Evolutionary conservation across 2,888 invertebrate genomes (phyloP), one percentile per base, ranked within the genome.

Genomic region (Microchrysa polita): DNA sequence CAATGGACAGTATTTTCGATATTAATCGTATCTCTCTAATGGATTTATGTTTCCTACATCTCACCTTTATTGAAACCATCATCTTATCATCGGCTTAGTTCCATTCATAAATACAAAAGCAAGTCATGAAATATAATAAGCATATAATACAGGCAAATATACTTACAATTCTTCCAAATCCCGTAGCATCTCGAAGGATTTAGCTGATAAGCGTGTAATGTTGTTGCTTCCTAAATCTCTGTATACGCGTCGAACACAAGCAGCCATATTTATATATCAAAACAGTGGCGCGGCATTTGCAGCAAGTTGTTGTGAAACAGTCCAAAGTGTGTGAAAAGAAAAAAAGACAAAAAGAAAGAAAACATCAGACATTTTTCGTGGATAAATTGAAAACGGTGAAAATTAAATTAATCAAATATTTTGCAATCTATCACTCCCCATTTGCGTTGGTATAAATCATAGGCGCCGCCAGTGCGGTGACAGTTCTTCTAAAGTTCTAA

Each of bases 221-320:
- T 93, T 93, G 88, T 94, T 94, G 87, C 90, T 89, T 78, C 91
- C 91, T 83, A 94, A 87, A 85, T 94, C 93, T 82, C 94, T 94
- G 91, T 22, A n/a, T n/a, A 79, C 23, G 18, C 40, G 40, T 44
- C 12, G 16, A 48, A 48, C 48, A 48, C 2, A n/a, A n/a, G 12
- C 16, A 12, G 16, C 16, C 12, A 12, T 10, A n/a, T 57, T 57
- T 10, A 18, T 57, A 18, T n/a, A n/a, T n/a, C n/a, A 57, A 18
- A 18, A 57, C 18, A 57, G 16, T 2, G 48, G 12, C 48, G 12
- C 48, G 48, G 16, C 12, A 48, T 12, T 48, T 10, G 48, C 10
- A 48, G 48, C 14, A 48, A 48, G 12, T 48, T n/a, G 27, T 5
- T 16, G 2, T 4, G 52, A 55, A 55, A 18, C n/a, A 10, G 10